A percentile compares a stretch with the other conserved stretches of the same genome.
Conservation (phyloP, 2,888 invertebrate species). For the Allophyes oxyacanthae region DNA sequence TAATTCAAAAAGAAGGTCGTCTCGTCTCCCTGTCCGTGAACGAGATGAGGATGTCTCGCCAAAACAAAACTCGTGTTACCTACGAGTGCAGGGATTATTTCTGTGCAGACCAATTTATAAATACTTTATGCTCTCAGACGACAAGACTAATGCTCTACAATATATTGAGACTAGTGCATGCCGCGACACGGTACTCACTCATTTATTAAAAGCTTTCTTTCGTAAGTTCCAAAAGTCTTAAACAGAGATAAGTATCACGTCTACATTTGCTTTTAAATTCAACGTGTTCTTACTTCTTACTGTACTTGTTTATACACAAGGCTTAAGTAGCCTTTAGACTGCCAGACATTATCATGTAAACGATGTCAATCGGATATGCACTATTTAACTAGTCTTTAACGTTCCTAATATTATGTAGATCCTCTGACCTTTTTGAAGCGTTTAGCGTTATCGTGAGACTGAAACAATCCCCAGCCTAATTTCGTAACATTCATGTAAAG, state of each 20-base stretch:
- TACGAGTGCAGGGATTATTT: constrained; percentile 63
- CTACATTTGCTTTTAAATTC: constrained; percentile 25
- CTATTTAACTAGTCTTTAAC: constrained; percentile 33
- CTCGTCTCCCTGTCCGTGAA: constrained; percentile 74
- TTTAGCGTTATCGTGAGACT: constrained; percentile 30
- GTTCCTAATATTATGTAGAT: constrained; percentile 26
- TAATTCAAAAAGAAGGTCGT: constrained; percentile 85
- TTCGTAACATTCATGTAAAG: constrained; percentile 51
- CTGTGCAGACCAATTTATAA: constrained; percentile 61
- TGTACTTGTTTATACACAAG: constrained; percentile 28
- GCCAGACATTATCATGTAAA: constrained; percentile 43
- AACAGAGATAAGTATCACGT: constrained; percentile 37
- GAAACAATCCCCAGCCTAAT: constrained; percentile 52
- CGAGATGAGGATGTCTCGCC: constrained; percentile 74
- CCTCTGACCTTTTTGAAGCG: constrained; percentile 16
- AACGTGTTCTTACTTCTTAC: constrained; percentile 28
- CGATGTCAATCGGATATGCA: constrained; percentile 43
- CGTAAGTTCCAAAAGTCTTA: constrained; percentile 35
- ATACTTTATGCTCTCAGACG: constrained; percentile 61
- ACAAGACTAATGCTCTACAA: constrained; percentile 60
- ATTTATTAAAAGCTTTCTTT: constrained; percentile 60
- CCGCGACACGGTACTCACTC: constrained; percentile 57
- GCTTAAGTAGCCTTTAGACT: constrained; percentile 23
- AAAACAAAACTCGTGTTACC: constrained; percentile 75
- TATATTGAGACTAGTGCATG: constrained; percentile 57